phyloP scores from a whole-genome alignment of 2,113 vertebrate species.

The Syngnathoides biaculeatus region DNA sequence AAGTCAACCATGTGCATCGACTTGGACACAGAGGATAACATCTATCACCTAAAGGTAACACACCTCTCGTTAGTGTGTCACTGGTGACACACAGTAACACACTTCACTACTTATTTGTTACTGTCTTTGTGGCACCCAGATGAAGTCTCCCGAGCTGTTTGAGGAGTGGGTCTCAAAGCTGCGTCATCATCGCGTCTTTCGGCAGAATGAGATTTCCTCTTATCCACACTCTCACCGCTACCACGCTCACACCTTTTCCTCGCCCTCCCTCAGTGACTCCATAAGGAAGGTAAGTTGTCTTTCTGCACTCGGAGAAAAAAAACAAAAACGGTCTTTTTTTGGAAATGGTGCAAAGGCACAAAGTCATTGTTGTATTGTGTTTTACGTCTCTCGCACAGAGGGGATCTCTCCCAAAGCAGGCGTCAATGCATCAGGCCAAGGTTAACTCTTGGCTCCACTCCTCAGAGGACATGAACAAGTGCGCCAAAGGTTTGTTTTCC shows the following conservation, averaged over 20 bases:
- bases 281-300: constrained; percentile 75
- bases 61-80: neutral
- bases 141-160: constrained; percentile 86
- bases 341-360: neutral
- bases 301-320: neutral
- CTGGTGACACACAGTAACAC: neutral
- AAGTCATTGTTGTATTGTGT: neutral
- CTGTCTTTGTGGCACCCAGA: constrained; percentile 59
- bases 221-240: constrained; percentile 83
- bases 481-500: constrained; percentile 81
- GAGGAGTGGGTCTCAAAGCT: constrained; percentile 91
- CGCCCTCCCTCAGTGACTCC: constrained; percentile 65
- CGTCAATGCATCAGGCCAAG: constrained; percentile 78
- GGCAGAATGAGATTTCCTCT: constrained; percentile 93
- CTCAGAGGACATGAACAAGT: constrained; percentile 91
- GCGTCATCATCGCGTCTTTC: constrained; percentile 87
- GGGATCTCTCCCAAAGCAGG: constrained; percentile 80
- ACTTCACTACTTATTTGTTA: neutral
- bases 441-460: constrained; percentile 84
- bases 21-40: constrained; percentile 90
- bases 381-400: constrained; percentile 48
- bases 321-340: neutral
- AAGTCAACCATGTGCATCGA: constrained; percentile 93
- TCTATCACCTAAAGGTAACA: constrained; percentile 93
- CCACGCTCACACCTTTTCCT: constrained; percentile 68